Conservation (phyloP, 2,888 invertebrate genomes). For the Caradrina clavipalpis region DNA sequence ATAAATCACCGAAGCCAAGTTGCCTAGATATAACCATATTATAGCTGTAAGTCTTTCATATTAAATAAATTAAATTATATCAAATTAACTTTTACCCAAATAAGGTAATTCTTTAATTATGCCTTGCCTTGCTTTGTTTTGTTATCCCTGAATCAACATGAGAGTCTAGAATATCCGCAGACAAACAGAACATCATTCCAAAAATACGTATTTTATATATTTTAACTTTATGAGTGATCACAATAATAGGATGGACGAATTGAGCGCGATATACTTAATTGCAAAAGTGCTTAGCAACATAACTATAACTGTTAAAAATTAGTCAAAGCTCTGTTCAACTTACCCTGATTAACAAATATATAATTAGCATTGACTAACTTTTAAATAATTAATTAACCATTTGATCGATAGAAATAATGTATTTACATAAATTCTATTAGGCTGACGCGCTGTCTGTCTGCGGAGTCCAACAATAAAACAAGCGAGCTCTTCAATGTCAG, state of each 20-base stretch:
- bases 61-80: neutral
- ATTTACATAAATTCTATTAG: constrained; percentile 37
- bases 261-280: constrained; percentile 38
- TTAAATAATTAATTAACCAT: constrained; percentile 44
- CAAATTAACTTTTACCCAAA: constrained; percentile 8
- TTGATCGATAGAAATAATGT: constrained; percentile 56
- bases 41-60: neutral
- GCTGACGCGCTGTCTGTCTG: constrained; percentile 38
- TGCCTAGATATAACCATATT: neutral
- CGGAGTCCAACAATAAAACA: constrained; percentile 27
- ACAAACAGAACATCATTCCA: constrained; percentile 26
- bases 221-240: constrained; percentile 44
- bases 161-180: constrained; percentile 40
- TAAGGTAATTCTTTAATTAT: constrained; percentile 5
- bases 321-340: constrained; percentile 48
- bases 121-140: no score
- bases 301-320: constrained; percentile 34
- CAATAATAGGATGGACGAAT: constrained; percentile 58
- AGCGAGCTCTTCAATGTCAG: neutral
- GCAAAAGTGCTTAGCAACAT: constrained; percentile 47
- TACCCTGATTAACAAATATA: constrained; percentile 49
- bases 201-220: constrained; percentile 42
- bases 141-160: constrained; percentile 1
- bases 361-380: constrained; percentile 43
- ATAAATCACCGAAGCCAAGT: neutral